Evolutionary conservation across 2,797 vertebrate genomes (phyloP).

Genomic region (Labroides dimidiatus): DNA sequence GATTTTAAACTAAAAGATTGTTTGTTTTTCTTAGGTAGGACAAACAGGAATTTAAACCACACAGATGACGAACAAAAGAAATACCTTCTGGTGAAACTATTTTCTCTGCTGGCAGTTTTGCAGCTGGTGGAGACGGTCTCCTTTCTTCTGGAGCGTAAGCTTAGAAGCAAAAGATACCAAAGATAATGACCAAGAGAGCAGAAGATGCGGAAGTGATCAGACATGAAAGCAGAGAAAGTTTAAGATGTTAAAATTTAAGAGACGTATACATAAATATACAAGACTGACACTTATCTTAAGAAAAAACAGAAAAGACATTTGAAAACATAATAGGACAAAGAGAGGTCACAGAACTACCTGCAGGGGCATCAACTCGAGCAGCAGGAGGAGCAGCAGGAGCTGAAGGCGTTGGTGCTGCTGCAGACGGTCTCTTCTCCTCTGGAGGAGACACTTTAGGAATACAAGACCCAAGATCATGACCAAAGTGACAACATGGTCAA

Average conservation of each 20-base stretch:
- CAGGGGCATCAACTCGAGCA: slow-evolving; percentile 17
- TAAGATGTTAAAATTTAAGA: slow-evolving; percentile 16
- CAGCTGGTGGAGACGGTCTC: slow-evolving; percentile 51
- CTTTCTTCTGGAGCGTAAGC: slow-evolving; percentile 71
- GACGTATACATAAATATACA: neutral
- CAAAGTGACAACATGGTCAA: slow-evolving; percentile 37
- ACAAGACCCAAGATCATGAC: slow-evolving; percentile 64
- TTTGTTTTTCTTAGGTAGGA: slow-evolving; percentile 4
- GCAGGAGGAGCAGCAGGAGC: slow-evolving; percentile 17
- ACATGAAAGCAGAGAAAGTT: slow-evolving; percentile 17
- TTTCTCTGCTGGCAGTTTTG: slow-evolving; percentile 74
- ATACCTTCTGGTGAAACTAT: slow-evolving; percentile 87
- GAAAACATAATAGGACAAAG: neutral
- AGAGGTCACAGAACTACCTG: slow-evolving; percentile 54
- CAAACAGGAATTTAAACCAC: slow-evolving; percentile 16
- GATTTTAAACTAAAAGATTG: slow-evolving; percentile 28
- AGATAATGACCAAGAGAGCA: slow-evolving; percentile 52
- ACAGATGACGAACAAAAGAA: slow-evolving; percentile 51
- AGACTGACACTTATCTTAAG: neutral
- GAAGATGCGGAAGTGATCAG: slow-evolving; percentile 15
- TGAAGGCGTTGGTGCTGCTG: slow-evolving; percentile 45
- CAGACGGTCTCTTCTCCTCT: slow-evolving; percentile 65
- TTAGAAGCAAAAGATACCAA: slow-evolving; percentile 70
- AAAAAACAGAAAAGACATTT: slow-evolving; percentile 5
- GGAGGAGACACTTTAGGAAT: slow-evolving; percentile 58